Evolutionary conservation across 2,797 vertebrate species (phyloP), one percentile per base, ranked within the genome.

Genomic region (Aeoliscus strigatus): DNA sequence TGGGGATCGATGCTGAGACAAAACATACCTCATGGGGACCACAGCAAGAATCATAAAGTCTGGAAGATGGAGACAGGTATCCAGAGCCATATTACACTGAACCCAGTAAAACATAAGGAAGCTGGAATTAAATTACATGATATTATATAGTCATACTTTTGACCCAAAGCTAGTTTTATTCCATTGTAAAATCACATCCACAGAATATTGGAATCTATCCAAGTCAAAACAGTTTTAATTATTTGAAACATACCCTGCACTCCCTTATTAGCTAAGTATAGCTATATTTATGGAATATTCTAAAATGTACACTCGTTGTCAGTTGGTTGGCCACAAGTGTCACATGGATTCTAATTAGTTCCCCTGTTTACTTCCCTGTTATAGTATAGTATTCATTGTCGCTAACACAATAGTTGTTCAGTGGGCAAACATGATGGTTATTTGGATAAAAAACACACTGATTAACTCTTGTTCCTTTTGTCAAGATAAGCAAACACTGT

Each of bases 1-100:
- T 49, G 44, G 72, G 75, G 66, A 63, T 70, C 67, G 79, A 80
- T 64, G 60, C 64, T 47, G 73, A 74, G 76, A 67, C 78, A 66
- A 72, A 79, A 75, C 73, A 67, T 61, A 77, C 67, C 75, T 82
- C 73, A 17, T 46, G 71, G 73, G 60, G 59, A 52, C 38, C 52
- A 66, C 44, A 53, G 50, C 61, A 32, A 33, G 50, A 65, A 57
- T 74, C 64, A 65, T 80, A 82, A 83, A 55, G 64, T 52, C 49
- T 56, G 46, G 28, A 54, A 35, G 55, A 60, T 27, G 46, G 55
- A 75, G 69, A 65, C 60, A 37, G 61, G 40, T 55, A 52, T 56
- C 56, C 15, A 42, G 40, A 68, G 66, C 52, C 52, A 16, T 54
- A 65, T 64, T 69, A 69, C 51, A 53, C 34, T 13, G 10, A 41